Base-by-base conservation (phyloP, 2,888 invertebrate species). In the Elegia similella region DNA sequence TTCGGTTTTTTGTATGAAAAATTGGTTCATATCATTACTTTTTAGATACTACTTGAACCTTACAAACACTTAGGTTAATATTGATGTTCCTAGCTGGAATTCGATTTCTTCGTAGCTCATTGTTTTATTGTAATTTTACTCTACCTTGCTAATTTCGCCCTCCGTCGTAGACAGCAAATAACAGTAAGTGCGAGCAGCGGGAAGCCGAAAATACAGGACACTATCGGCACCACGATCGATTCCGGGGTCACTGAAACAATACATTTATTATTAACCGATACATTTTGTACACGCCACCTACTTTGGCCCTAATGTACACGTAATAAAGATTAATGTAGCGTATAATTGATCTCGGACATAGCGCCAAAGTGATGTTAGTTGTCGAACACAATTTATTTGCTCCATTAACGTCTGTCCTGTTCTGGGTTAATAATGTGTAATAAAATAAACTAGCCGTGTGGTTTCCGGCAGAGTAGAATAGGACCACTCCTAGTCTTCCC, bases 121-220 rank as follows among this genome's bases (percentile, higher is more conserved):
- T 23, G 23, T 23, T 23, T 3, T 23, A 23, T 38, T 12, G 10
- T 34, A 34, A 38, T 38, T 38, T 12, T 10, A n/a, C 38, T 38
- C 1, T 61, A 64, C 92, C 92, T 88, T 10, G 97, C 97, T 73
- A 97, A 80, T 82, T 97, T 97, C 2, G 97, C 97, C 72, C 97
- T 92, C 72, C 96, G 93, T 59, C 97, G 92, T 63, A 97, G 92
- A 78, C 97, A 97, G 86, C 97, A 97, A 75, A 97, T 97, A 64
- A 97, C 95, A 65, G 97, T 93, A 60, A 97, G 92, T 2, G 97
- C 97, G 78, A 98, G 85, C 65, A 97, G 89, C 42, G 97, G 97
- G 77, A 98, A 97, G 59, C 97, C 97, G 75, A 97, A 94, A 78
- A 97, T 97, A 84, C 97, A 97, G 57, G 97, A 97, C 54, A 97